phyloP scores from a whole-genome alignment of 2,797 vertebrate genomes.

The Acrocephalus scirpaceus region DNA sequence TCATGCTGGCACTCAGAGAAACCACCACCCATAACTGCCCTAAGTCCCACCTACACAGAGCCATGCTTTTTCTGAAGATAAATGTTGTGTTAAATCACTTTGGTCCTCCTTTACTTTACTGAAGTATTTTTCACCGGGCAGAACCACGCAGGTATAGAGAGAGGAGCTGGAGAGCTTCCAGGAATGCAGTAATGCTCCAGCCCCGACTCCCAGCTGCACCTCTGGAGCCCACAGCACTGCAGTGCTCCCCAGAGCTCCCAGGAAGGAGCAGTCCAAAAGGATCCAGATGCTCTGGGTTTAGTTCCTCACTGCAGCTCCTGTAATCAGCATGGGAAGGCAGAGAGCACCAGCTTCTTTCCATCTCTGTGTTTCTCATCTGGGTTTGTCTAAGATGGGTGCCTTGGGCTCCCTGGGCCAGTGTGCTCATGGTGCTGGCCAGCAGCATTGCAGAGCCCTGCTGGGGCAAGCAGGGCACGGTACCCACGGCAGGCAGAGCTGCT shows the following conservation, averaged over 20 bases:
- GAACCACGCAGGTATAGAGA: background rate
- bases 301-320: background rate
- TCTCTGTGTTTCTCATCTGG: background rate
- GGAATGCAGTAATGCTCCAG: background rate
- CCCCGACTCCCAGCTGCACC: background rate
- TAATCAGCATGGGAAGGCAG: background rate
- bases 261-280: background rate
- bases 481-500: background rate
- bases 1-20: background rate
- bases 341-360: background rate
- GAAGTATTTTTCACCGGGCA: background rate
- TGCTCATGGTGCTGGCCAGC: background rate
- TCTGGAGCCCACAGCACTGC: background rate
- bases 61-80: background rate
- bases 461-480: background rate
- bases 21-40: background rate
- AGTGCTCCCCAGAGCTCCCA: background rate
- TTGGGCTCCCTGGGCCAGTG: background rate
- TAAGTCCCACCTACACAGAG: rapidly evolving
- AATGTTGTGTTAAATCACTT: background rate
- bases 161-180: background rate
- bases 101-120: background rate
- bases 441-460: background rate
- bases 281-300: background rate
- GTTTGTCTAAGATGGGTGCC: background rate